These are phyloP conservation scores for Calcarius lapponicus DNA, from an alignment of 2,797 vertebrate species.

Conservation along the genomic window DNA sequence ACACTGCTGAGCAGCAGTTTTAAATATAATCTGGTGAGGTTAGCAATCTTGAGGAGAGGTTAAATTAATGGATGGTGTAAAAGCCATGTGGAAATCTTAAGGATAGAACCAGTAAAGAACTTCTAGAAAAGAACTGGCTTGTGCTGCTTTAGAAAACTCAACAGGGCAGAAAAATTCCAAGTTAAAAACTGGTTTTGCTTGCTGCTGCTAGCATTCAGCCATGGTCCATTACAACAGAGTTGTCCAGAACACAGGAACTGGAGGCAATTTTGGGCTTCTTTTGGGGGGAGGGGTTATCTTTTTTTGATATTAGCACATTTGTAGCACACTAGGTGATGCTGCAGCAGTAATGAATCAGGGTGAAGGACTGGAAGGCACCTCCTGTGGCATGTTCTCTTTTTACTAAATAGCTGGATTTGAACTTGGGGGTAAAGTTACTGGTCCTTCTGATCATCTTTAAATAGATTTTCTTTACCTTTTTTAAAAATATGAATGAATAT, in stretches of 20 bases:
- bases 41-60: background rate
- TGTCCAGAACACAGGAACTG: background rate
- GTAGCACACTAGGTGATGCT: background rate
- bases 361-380: background rate
- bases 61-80: slow-evolving; percentile 1
- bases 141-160: background rate
- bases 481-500: background rate
- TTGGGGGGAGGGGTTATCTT: fast-evolving
- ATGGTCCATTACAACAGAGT: background rate
- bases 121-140: background rate
- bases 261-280: background rate
- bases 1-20: background rate
- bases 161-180: background rate
- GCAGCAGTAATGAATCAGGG: background rate
- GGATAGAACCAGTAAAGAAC: background rate
- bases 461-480: background rate
- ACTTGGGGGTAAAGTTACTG: background rate
- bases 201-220: background rate
- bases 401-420: background rate
- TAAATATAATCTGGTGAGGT: background rate
- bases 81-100: background rate
- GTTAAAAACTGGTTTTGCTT: background rate
- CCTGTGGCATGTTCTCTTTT: background rate
- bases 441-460: background rate
- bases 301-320: background rate